A percentile compares a stretch with the other conserved stretches of the same genome.
phyloP scores from a whole-genome alignment of 2,113 vertebrate genomes.

The Phyllopteryx taeniolatus region DNA sequence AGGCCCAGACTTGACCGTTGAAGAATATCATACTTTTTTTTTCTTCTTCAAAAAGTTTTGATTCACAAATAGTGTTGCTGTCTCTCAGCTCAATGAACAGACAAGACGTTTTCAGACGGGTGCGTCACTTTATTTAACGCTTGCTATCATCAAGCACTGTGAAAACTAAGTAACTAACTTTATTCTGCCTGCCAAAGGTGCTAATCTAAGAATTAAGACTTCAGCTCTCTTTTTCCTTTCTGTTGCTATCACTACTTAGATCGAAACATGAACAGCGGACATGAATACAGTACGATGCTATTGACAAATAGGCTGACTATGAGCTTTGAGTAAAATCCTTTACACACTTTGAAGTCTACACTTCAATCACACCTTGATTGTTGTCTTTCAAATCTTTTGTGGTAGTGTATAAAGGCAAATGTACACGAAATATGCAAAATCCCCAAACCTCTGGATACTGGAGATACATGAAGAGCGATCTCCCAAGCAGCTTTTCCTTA shows the following conservation, averaged over 20 bases:
- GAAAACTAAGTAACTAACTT: neutral
- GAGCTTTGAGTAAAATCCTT: too few relatives aligned
- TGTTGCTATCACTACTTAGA: neutral
- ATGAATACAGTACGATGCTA: neutral
- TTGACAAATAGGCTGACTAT: too few relatives aligned
- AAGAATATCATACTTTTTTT: too few relatives aligned
- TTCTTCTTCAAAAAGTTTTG: too few relatives aligned
- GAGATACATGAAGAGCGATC: neutral
- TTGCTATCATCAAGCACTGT: neutral
- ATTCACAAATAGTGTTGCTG: neutral
- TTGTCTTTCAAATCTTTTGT: too few relatives aligned
- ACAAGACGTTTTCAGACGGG: neutral
- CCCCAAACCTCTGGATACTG: too few relatives aligned
- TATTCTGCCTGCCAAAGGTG: neutral
- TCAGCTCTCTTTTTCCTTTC: neutral
- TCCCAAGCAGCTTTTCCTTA: conserved; percentile 20
- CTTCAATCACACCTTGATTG: too few relatives aligned
- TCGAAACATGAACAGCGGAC: neutral
- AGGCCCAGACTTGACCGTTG: too few relatives aligned
- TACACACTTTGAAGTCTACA: too few relatives aligned
- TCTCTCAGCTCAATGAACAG: neutral
- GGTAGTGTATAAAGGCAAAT: neutral
- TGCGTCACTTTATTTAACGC: neutral
- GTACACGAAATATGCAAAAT: neutral
- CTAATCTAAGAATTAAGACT: neutral